phyloP scores from a whole-genome alignment of 2,888 invertebrate genomes.

The Thymelicus lineola region DNA sequence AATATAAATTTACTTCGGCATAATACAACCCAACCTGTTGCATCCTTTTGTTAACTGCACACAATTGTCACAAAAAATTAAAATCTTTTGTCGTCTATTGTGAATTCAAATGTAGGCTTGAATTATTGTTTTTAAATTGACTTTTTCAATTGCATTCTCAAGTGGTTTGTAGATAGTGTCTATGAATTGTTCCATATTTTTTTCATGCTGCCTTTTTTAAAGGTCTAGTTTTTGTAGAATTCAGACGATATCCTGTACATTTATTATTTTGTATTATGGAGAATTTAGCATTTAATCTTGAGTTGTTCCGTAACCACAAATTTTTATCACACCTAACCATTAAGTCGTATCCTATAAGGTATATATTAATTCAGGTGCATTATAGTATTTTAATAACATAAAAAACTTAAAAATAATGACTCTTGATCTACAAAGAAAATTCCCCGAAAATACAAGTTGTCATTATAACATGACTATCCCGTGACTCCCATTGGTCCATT shows the following conservation, averaged over 20 bases:
- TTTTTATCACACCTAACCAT: too few relatives aligned
- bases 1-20: slow-evolving; percentile 77
- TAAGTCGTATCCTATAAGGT: too few relatives aligned
- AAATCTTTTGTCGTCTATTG: slow-evolving; percentile 60
- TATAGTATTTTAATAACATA: too few relatives aligned
- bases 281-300: too few relatives aligned
- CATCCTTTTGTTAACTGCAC: slow-evolving; percentile 56
- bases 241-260: background rate
- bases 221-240: background rate
- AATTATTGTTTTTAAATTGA: slow-evolving; percentile 76
- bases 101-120: slow-evolving; percentile 60
- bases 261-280: background rate
- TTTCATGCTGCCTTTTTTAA: background rate
- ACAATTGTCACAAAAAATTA: slow-evolving; percentile 61
- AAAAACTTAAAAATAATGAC: too few relatives aligned
- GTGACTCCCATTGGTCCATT: too few relatives aligned
- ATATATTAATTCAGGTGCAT: too few relatives aligned
- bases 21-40: slow-evolving; percentile 74
- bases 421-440: too few relatives aligned
- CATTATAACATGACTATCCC: too few relatives aligned
- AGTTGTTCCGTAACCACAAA: too few relatives aligned
- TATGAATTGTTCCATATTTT: slow-evolving; percentile 12
- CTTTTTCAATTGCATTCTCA: slow-evolving; percentile 58
- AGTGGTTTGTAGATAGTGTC: slow-evolving; percentile 54
- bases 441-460: too few relatives aligned